Evolutionary conservation across 1,140 invertebrate species (phyloP).

Genomic region (Philopotamus ludificatus): DNA sequence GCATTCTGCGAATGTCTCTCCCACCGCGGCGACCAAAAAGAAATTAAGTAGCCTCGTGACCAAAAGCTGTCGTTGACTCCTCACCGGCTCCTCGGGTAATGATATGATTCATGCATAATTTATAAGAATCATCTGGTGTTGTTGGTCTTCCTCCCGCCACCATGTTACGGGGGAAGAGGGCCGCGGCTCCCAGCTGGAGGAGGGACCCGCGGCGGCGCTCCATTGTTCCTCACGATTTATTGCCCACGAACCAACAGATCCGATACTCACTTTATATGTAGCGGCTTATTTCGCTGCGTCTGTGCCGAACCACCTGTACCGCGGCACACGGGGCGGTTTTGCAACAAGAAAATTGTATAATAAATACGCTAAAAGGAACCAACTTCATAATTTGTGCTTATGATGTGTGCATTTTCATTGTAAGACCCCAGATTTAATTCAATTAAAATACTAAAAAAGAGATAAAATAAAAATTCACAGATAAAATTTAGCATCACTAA

Average conservation of each 20-base stretch:
- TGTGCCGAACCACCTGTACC: background rate
- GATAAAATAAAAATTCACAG: no score
- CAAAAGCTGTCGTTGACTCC: background rate
- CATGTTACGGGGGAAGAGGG: background rate
- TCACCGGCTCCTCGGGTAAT: background rate
- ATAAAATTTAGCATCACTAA: no score
- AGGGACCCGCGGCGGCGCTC: background rate
- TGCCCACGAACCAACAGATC: constrained; percentile 4
- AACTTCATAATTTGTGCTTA: no score
- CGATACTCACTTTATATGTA: background rate
- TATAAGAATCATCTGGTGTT: constrained; percentile 12
- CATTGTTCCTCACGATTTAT: constrained; percentile 14
- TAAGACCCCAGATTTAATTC: no score
- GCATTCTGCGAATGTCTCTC: no score
- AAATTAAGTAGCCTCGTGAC: background rate
- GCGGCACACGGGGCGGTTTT: background rate
- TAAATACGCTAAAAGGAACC: no score
- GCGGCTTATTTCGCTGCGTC: background rate
- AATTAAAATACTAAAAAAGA: no score
- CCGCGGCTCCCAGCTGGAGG: background rate
- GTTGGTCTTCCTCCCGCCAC: constrained; percentile 2
- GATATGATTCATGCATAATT: constrained; percentile 15
- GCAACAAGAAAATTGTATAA: no score
- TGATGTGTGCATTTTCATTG: no score
- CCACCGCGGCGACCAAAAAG: no score